phyloP scores from a whole-genome alignment of 2,888 invertebrate species.

The Sphaerophoria taeniata region DNA sequence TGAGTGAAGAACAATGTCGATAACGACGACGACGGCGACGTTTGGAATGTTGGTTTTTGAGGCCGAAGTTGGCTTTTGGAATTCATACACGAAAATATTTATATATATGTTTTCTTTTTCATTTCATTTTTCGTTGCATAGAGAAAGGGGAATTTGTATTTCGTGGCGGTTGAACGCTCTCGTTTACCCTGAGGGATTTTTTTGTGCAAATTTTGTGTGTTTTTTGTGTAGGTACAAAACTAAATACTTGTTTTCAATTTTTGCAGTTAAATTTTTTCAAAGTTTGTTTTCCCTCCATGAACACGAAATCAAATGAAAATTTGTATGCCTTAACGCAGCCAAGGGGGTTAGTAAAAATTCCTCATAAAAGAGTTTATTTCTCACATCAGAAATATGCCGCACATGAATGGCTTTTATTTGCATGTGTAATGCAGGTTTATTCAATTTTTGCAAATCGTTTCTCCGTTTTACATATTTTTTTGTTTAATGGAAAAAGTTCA shows the following conservation, averaged over 20 bases:
- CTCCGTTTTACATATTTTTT: neutral
- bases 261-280: neutral
- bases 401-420: neutral
- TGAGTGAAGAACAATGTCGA: neutral
- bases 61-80: constrained; percentile 11
- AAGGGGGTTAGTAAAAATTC: constrained; percentile 4
- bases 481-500: neutral
- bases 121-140: neutral
- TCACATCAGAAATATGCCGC: constrained; percentile 16
- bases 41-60: constrained; percentile 1
- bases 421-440: constrained; percentile 9
- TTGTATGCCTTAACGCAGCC: neutral
- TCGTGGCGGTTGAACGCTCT: constrained; percentile 47
- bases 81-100: constrained; percentile 23
- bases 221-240: constrained; percentile 18
- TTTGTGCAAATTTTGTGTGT: constrained; percentile 11
- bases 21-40: no score
- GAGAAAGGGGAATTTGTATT: constrained; percentile 20
- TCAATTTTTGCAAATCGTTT: neutral
- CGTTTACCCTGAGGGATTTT: constrained; percentile 26
- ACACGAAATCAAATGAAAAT: constrained; percentile 24
- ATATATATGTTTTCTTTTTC: constrained; percentile 15
- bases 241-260: neutral
- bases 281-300: neutral
- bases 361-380: constrained; percentile 35